Percentiles rank a stretch among this genome's conserved stretches.
Conservation (phyloP, 2,113 vertebrate species). For the Hipposideros armiger region DNA sequence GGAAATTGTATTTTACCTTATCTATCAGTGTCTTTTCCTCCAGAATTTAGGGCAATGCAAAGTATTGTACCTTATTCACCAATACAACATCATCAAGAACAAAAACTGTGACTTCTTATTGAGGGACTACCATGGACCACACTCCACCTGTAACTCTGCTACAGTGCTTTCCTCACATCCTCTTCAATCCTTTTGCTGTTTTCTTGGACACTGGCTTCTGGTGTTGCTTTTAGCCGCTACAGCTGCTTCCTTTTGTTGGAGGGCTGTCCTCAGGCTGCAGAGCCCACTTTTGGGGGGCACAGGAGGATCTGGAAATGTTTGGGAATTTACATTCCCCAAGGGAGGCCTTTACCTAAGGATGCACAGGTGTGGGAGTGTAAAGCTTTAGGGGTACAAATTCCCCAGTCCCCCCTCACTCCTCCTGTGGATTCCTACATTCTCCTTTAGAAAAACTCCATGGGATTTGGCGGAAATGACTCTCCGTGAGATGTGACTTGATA, state of each 20-base stretch:
- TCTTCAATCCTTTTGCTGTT: neutral
- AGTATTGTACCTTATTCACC: slow-evolving; percentile 14
- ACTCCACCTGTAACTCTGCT: neutral
- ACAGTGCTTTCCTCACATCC: neutral
- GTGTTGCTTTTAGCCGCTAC: neutral
- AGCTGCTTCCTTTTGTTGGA: neutral
- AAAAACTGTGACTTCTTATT: neutral
- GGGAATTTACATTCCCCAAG: neutral
- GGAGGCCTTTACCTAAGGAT: neutral
- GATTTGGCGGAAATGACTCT: neutral
- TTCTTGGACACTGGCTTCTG: neutral
- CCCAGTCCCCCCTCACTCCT: neutral
- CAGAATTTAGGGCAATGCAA: slow-evolving; percentile 2
- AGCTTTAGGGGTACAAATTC: neutral
- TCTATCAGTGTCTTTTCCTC: neutral
- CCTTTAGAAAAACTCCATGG: neutral
- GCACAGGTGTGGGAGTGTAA: neutral
- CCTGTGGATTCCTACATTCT: neutral
- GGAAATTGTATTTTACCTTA: neutral
- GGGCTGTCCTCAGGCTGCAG: neutral
- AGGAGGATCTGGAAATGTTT: neutral
- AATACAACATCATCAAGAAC: neutral
- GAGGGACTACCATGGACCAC: neutral
- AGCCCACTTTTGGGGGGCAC: neutral
- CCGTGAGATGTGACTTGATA: neutral